phyloP scores from a whole-genome alignment of 2,888 invertebrate species.

The Syrista parreyssii region DNA sequence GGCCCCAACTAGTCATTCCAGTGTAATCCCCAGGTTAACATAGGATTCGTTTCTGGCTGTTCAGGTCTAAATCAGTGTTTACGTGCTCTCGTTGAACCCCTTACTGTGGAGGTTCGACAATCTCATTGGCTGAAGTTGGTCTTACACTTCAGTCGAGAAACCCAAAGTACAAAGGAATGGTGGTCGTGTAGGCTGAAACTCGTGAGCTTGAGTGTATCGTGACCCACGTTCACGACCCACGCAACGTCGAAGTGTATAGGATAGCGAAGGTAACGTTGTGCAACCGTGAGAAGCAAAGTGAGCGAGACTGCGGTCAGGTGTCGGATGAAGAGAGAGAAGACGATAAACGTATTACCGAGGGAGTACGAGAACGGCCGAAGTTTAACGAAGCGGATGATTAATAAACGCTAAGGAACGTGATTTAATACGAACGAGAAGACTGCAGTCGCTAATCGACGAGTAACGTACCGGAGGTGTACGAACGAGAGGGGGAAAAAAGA shows the following conservation, averaged over 20 bases:
- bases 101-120: no score
- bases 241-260: background rate
- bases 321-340: background rate
- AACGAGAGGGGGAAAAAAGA: background rate
- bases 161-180: no score
- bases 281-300: background rate
- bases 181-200: no score
- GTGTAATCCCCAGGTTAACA: no score
- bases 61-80: no score
- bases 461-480: background rate
- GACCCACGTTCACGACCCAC: background rate
- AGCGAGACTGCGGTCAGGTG: background rate
- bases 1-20: no score
- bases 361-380: background rate
- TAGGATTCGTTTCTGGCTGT: no score
- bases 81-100: no score
- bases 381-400: background rate
- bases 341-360: background rate
- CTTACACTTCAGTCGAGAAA: no score
- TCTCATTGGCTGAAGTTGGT: no score
- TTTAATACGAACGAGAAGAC: background rate
- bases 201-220: background rate
- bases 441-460: background rate
- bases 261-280: background rate
- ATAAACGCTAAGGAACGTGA: background rate